Evolutionary conservation across 2,113 vertebrate genomes (phyloP), one percentile per base, ranked within the genome.

Genomic region (Thunnus thynnus): DNA sequence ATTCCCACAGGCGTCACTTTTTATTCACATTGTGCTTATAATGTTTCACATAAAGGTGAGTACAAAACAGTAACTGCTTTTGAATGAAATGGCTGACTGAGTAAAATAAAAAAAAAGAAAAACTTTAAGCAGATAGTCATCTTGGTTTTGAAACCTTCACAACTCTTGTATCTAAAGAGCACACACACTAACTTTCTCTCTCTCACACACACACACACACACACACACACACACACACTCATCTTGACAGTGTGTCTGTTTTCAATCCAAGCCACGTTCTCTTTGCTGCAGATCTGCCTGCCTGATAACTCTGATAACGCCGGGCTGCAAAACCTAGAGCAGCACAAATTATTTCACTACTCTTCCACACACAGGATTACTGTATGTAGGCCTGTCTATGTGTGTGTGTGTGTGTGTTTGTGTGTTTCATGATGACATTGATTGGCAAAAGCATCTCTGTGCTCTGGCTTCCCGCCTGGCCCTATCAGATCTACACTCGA

Each of bases 231-330:
- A 30, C 62, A 75, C 63, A 66, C 64, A 55, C 57, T 17, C 58
- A 44, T 58, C 4, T 71, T 78, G 60, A 80, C 64, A 78, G 82
- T 69, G 57, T 56, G 48, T 66, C 84, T 88, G 72, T 86, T 90
- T 86, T 71, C 67, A 78, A 87, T 56, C 65, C 87, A 61, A 66
- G 46, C 71, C 88, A 88, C 89, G 79, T 86, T 80, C 72, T 87
- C 74, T 75, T 44, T 71, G 69, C 85, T 85, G 86, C 90, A 91
- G 90, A 90, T 93, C 81, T 73, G 70, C 78, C 72, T 75, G 70
- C 82, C 87, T 90, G 89, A 90, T 84, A 91, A 83, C 86, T 86
- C 82, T 84, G 85, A 91, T 90, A 92, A 91, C 68, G 48, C 70
- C 17, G 47, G 64, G 72, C 86, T 85, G 76, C 62, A 83, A 82